phyloP scores from a whole-genome alignment of 2,888 invertebrate species.

The Synanthedon andrenaeformis region DNA sequence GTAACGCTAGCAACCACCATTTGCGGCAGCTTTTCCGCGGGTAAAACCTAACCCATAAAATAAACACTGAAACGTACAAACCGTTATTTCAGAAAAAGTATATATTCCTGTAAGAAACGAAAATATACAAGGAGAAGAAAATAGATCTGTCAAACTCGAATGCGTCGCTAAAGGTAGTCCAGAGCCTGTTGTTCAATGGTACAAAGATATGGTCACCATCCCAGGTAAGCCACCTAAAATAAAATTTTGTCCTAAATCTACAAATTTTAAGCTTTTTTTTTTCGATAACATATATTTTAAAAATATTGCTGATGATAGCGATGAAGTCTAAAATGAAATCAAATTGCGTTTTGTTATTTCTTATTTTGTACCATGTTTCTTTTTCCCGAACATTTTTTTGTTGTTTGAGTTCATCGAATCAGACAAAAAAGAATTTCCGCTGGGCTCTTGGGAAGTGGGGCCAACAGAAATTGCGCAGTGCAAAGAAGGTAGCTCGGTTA shows the following conservation, averaged over 20 bases:
- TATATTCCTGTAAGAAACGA: conserved; percentile 26
- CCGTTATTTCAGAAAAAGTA: conserved; percentile 41
- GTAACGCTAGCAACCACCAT: too few relatives aligned
- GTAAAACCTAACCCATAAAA: neutral
- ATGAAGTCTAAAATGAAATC: conserved; percentile 3
- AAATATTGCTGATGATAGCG: neutral
- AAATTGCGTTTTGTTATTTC: too few relatives aligned
- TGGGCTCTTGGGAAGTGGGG: too few relatives aligned
- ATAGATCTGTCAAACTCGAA: conserved; percentile 30
- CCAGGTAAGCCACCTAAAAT: conserved; percentile 18
- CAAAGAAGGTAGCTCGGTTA: conserved; percentile 40
- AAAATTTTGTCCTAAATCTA: neutral
- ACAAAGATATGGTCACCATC: conserved; percentile 32
- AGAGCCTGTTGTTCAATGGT: conserved; percentile 48
- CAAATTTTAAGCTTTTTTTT: too few relatives aligned
- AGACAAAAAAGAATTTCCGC: too few relatives aligned
- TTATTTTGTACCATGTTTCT: too few relatives aligned
- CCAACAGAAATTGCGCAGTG: conserved; percentile 23
- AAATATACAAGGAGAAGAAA: conserved; percentile 38
- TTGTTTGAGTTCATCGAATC: too few relatives aligned
- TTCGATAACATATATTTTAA: neutral
- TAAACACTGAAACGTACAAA: too few relatives aligned
- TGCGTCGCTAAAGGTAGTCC: conserved; percentile 51
- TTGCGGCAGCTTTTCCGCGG: too few relatives aligned
- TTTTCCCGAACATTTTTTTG: too few relatives aligned